A percentile compares a stretch with the other conserved stretches of the same genome.
Conservation (phyloP, 2,113 vertebrate species). For the Anarhynchus alexandrinus region DNA sequence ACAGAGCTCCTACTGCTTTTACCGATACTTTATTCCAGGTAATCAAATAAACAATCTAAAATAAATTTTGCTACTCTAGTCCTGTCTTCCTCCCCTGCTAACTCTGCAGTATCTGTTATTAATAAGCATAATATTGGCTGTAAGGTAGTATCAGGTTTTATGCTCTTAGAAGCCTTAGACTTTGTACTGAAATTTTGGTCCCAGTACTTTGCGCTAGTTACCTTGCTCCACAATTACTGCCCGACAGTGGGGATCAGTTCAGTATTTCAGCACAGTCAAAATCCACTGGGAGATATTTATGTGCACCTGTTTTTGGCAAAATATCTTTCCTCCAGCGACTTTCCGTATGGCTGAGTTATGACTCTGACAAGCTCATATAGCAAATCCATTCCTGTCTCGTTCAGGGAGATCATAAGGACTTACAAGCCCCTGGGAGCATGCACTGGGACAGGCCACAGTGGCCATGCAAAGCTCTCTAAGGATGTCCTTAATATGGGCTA, state of each 20-base stretch:
- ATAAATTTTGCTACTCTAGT: not conserved
- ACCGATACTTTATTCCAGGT: not conserved
- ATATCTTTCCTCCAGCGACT: not conserved
- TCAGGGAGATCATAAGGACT: accelerated
- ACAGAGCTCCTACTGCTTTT: not conserved
- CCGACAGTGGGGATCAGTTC: not conserved
- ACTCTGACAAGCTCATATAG: not conserved
- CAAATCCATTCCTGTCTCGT: not conserved
- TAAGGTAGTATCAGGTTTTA: not conserved
- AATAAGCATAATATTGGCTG: not conserved
- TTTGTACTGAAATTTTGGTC: not conserved
- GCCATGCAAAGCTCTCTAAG: not conserved
- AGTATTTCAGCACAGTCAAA: not conserved
- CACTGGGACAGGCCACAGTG: not conserved
- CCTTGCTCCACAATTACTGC: not conserved
- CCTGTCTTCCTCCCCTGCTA: not conserved
- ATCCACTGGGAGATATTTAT: not conserved
- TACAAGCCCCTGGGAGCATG: not conserved
- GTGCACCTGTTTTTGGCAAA: not conserved
- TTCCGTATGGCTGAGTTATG: not conserved
- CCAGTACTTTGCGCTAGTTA: not conserved
- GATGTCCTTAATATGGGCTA: not conserved
- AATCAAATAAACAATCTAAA: not conserved
- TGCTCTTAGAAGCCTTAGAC: not conserved
- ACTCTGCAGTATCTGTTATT: not conserved